phyloP scores from a whole-genome alignment of 2,797 vertebrate species.

The Hozukius guyotensis region DNA sequence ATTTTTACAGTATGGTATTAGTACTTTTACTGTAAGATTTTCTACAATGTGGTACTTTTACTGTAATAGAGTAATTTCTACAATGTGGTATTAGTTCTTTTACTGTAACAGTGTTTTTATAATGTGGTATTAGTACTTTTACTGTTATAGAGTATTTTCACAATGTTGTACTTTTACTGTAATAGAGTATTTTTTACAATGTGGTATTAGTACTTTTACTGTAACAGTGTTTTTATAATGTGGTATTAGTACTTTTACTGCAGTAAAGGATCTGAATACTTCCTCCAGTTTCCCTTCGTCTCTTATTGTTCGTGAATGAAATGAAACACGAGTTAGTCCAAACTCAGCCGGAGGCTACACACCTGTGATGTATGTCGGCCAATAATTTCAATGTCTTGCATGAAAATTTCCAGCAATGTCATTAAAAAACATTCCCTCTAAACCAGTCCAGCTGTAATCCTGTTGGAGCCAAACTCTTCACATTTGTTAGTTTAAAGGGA shows the following conservation, averaged over 20 bases:
- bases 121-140: background rate
- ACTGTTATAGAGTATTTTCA: background rate
- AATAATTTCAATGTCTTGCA: background rate
- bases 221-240: background rate
- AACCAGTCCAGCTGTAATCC: background rate
- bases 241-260: background rate
- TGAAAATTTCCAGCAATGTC: background rate
- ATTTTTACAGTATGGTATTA: background rate
- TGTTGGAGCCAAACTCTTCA: background rate
- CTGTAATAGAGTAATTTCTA: too few species aligned
- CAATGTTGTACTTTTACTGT: background rate
- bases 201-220: background rate
- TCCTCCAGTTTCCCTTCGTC: too few species aligned
- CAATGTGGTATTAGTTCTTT: too few species aligned
- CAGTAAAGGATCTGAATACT: too few species aligned
- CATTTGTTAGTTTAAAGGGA: background rate
- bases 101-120: too few species aligned
- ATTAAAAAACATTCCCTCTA: background rate
- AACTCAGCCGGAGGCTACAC: background rate
- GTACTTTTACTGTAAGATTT: background rate
- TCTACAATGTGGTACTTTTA: too few species aligned
- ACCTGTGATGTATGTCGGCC: background rate
- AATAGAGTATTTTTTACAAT: background rate
- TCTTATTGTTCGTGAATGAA: background rate
- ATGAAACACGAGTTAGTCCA: too few species aligned